A percentile compares a stretch with the other conserved stretches of the same genome.
phyloP scores from a whole-genome alignment of 1,140 invertebrate species.

The Drosophila takahashii region DNA sequence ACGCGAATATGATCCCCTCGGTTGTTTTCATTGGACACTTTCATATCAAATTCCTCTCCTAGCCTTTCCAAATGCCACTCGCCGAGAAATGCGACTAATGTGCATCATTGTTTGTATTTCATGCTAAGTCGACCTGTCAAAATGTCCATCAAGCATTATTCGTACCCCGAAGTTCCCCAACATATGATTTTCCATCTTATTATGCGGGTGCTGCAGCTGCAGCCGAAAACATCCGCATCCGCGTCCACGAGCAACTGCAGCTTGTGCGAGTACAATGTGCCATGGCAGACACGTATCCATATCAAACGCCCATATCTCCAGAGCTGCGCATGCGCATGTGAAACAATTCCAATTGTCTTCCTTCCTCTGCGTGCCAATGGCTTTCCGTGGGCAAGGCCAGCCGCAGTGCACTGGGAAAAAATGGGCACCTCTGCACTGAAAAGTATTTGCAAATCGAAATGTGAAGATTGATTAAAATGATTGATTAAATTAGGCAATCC shows the following conservation, averaged over 20 bases:
- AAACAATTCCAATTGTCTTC: constrained; percentile 60
- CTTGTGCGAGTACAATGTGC: background rate
- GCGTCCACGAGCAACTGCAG: constrained; percentile 10
- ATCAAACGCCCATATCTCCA: constrained; percentile 46
- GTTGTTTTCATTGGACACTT: constrained; percentile 28
- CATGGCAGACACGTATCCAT: constrained; percentile 32
- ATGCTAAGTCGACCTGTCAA: constrained; percentile 44
- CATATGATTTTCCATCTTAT: constrained; percentile 31
- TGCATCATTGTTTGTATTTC: constrained; percentile 50
- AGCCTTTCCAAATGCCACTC: constrained; percentile 40
- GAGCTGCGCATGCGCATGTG: constrained; percentile 48
- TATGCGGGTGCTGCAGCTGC: constrained; percentile 43
- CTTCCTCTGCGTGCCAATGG: constrained; percentile 39
- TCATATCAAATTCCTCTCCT: constrained; percentile 24
- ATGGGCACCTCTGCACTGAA: background rate
- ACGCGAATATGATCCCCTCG: constrained; percentile 4
- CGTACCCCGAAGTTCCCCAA: constrained; percentile 21
- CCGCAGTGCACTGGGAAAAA: background rate
- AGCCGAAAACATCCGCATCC: constrained; percentile 50
- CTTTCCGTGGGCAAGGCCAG: constrained; percentile 67
- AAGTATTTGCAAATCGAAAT: too few relatives aligned
- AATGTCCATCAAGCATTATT: constrained; percentile 50
- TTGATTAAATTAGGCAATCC: too few relatives aligned
- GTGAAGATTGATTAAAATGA: too few relatives aligned
- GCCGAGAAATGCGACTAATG: constrained; percentile 34